Conservation (phyloP, 2,888 invertebrate species). For the Drosophila longiperda region DNA sequence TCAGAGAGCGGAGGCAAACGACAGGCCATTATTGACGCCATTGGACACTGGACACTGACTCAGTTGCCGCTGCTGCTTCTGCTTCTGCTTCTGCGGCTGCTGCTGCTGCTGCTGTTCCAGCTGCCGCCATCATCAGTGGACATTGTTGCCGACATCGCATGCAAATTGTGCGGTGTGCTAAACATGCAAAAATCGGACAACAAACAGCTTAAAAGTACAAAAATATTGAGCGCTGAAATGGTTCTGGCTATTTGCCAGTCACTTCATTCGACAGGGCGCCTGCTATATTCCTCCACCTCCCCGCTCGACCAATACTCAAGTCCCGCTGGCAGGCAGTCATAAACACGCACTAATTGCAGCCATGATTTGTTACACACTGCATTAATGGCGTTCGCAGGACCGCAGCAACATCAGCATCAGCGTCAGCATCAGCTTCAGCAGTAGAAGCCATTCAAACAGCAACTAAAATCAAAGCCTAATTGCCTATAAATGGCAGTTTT, state of each 20-base stretch:
- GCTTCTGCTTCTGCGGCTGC: conserved; percentile 29
- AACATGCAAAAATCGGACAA: conserved; percentile 60
- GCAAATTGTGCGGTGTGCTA: conserved; percentile 67
- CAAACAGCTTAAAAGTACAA: conserved; percentile 54
- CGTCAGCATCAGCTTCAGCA: conserved; percentile 29
- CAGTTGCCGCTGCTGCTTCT: conserved; percentile 25
- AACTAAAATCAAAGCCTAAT: conserved; percentile 74
- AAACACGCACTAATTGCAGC: conserved; percentile 82
- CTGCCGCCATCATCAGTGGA: conserved; percentile 38
- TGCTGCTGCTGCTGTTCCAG: conserved; percentile 24
- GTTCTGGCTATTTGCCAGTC: conserved; percentile 45
- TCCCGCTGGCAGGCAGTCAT: conserved; percentile 70
- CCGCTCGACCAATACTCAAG: neutral
- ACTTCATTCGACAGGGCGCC: conserved; percentile 19
- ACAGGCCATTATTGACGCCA: conserved; percentile 81
- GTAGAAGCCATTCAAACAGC: conserved; percentile 59
- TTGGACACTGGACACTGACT: conserved; percentile 58
- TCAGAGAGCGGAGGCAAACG: conserved; percentile 64
- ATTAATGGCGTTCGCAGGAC: conserved; percentile 73
- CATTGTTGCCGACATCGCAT: conserved; percentile 57
- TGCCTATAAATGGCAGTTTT: conserved; percentile 81
- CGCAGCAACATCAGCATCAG: conserved; percentile 40
- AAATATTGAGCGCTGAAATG: conserved; percentile 73
- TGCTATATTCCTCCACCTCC: neutral
- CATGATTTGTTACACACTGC: conserved; percentile 79